A percentile compares a stretch with the other conserved stretches of the same genome.
phyloP scores from a whole-genome alignment of 1,140 invertebrate genomes.

The Dufourea novaeangliae region DNA sequence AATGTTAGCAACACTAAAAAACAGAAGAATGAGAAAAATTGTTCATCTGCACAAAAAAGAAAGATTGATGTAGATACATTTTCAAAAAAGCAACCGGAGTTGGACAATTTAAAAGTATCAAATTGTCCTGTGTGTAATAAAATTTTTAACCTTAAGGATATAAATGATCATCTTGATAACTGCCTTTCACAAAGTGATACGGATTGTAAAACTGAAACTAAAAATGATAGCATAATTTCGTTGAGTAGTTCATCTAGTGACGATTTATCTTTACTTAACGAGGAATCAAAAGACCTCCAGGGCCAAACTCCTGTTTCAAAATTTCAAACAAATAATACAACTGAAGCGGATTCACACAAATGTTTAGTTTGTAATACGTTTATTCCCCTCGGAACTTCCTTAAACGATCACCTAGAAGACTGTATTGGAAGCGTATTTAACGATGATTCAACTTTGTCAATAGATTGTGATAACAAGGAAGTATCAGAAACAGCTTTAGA shows the following conservation, averaged over 20 bases:
- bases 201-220: slow-evolving; percentile 23
- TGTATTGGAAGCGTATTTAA: slow-evolving; percentile 81
- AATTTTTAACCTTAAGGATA: slow-evolving; percentile 72
- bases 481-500: not conserved
- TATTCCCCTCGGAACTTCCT: slow-evolving; percentile 77
- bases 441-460: slow-evolving; percentile 56
- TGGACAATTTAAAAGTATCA: slow-evolving; percentile 55
- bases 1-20: slow-evolving; percentile 36
- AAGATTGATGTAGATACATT: not conserved
- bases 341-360: slow-evolving; percentile 47
- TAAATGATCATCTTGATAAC: slow-evolving; percentile 83
- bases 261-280: slow-evolving; percentile 32
- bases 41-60: slow-evolving; percentile 11
- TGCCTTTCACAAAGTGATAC: slow-evolving; percentile 77
- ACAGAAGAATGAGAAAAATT: slow-evolving; percentile 16
- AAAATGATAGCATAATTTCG: slow-evolving; percentile 40
- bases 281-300: not conserved
- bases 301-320: not conserved
- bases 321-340: slow-evolving; percentile 27
- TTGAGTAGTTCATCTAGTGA: slow-evolving; percentile 53
- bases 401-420: slow-evolving; percentile 85
- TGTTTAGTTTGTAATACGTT: slow-evolving; percentile 85
- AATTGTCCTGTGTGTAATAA: slow-evolving; percentile 83
- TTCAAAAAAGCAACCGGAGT: slow-evolving; percentile 41
- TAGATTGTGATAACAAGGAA: not conserved